Evolutionary conservation across 2,113 vertebrate genomes (phyloP).

Genomic region (Ardeotis arabs): DNA sequence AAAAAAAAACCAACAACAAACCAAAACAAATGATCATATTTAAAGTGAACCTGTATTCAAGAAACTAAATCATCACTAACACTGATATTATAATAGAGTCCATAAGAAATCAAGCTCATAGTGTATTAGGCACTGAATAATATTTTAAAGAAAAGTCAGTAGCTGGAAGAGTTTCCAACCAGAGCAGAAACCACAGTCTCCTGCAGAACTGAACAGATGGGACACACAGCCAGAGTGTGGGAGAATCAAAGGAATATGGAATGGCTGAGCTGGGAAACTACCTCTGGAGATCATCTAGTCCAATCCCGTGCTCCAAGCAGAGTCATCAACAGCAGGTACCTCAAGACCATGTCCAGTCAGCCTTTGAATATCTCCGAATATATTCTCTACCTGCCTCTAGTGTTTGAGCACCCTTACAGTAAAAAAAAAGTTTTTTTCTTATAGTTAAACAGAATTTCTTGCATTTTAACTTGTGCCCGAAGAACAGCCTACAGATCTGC

Average conservation of each 20-base stretch:
- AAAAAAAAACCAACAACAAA: no score
- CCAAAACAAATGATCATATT: not conserved
- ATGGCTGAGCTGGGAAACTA: not conserved
- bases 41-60: not conserved
- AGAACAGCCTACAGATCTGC: not conserved
- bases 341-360: not conserved
- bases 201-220: accelerated
- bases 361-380: not conserved
- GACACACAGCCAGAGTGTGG: not conserved
- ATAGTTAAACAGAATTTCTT: not conserved
- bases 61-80: not conserved
- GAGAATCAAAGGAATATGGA: not conserved
- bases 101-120: not conserved
- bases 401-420: not conserved
- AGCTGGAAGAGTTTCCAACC: not conserved
- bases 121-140: not conserved
- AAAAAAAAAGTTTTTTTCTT: not conserved
- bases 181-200: not conserved
- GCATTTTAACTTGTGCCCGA: not conserved
- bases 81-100: not conserved
- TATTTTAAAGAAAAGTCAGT: not conserved
- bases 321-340: not conserved
- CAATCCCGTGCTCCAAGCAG: not conserved
- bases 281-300: not conserved
- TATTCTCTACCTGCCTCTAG: not conserved